Evolutionary conservation across 2,113 vertebrate genomes (phyloP).

Genomic region (Ammodytes dubius): DNA sequence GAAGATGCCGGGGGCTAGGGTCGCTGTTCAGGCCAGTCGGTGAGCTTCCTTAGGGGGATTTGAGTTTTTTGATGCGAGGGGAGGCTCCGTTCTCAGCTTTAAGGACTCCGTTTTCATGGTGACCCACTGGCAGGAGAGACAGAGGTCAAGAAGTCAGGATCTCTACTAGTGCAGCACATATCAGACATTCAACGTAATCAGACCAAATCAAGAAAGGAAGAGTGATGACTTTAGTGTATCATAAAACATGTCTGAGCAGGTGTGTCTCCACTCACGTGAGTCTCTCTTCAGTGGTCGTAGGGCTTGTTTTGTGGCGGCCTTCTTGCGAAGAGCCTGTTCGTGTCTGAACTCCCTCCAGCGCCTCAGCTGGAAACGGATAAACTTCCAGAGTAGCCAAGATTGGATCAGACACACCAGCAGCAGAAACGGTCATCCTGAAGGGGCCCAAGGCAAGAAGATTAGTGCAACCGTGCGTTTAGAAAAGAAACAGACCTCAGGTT

Average conservation of each 20-base stretch:
- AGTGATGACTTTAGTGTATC: background rate
- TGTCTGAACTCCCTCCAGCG: conserved; percentile 94
- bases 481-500: conserved; percentile 18
- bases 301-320: conserved; percentile 83
- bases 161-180: background rate
- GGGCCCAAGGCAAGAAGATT: conserved; percentile 21
- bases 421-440: conserved; percentile 90
- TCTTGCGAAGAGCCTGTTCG: conserved; percentile 90
- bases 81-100: conserved; percentile 95
- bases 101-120: conserved; percentile 94
- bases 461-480: conserved; percentile 12
- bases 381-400: conserved; percentile 97
- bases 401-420: conserved; percentile 93
- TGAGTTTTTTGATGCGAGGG: conserved; percentile 95
- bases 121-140: conserved; percentile 79
- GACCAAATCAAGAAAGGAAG: background rate
- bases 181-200: background rate
- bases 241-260: background rate
- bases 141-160: conserved; percentile 23
- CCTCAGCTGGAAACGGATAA: conserved; percentile 96
- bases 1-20: conserved; percentile 47
- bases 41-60: conserved; percentile 87
- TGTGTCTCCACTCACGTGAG: conserved; percentile 83
- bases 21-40: conserved; percentile 51
- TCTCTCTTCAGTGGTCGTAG: conserved; percentile 90